Percentiles rank a stretch among this genome's conserved stretches.
These are phyloP conservation scores for Ditula angustiorana DNA, from an alignment of 2,888 invertebrate species.

Conservation along the genomic window DNA sequence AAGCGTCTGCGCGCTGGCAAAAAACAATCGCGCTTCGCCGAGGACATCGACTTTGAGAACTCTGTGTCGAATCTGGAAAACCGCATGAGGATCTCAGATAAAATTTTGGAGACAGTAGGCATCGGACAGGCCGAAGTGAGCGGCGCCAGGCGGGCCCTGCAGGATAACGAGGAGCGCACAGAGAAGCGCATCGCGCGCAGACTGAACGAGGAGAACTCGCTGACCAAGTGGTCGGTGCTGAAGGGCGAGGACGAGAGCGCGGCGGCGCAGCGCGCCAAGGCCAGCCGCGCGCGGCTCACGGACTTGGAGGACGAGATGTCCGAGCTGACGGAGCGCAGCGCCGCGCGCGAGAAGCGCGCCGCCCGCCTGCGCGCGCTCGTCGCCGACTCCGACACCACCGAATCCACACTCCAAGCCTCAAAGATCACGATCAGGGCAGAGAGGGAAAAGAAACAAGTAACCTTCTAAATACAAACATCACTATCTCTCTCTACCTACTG, in stretches of 20 bases:
- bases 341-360: slow-evolving; percentile 89
- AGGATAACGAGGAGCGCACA: slow-evolving; percentile 79
- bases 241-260: slow-evolving; percentile 79
- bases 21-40: slow-evolving; percentile 85
- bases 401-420: slow-evolving; percentile 64
- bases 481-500: slow-evolving; percentile 49
- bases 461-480: slow-evolving; percentile 65
- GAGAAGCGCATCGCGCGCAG: slow-evolving; percentile 77
- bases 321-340: slow-evolving; percentile 88
- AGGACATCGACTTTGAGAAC: slow-evolving; percentile 88
- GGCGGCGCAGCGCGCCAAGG: slow-evolving; percentile 88
- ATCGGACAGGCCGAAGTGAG: slow-evolving; percentile 84
- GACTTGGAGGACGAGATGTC: slow-evolving; percentile 92
- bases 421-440: slow-evolving; percentile 75
- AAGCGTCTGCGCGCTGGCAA: slow-evolving; percentile 87
- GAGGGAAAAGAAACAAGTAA: slow-evolving; percentile 81
- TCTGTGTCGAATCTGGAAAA: slow-evolving; percentile 85
- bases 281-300: slow-evolving; percentile 87
- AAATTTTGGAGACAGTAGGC: slow-evolving; percentile 87
- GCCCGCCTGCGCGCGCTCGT: slow-evolving; percentile 89
- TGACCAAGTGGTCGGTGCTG: slow-evolving; percentile 89
- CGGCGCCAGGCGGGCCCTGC: slow-evolving; percentile 77
- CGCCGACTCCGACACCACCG: slow-evolving; percentile 83
- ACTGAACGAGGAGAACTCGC: slow-evolving; percentile 69
- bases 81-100: slow-evolving; percentile 86